Evolutionary conservation across 1,140 invertebrate genomes (phyloP).

Genomic region (Aphidius gifuensis): DNA sequence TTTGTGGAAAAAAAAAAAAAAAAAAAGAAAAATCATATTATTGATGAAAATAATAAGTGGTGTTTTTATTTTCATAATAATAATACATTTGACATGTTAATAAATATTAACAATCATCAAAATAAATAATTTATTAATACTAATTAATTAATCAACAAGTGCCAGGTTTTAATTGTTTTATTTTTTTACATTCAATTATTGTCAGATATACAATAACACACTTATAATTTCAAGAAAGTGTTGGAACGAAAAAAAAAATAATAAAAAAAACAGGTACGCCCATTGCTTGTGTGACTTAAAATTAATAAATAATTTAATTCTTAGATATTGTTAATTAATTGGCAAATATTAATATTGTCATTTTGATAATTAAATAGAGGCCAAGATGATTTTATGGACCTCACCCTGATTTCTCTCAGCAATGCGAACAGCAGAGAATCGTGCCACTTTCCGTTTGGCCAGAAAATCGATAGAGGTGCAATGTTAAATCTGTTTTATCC

Average conservation of each 20-base stretch:
- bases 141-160: too few species aligned
- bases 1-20: neutral
- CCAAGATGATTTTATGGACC: neutral
- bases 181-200: too few species aligned
- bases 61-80: too few species aligned
- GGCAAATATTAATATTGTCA: neutral
- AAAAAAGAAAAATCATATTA: neutral
- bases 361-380: neutral
- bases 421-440: slow-evolving; percentile 22
- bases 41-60: neutral
- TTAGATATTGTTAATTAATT: neutral
- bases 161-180: too few species aligned
- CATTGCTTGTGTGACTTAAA: slow-evolving; percentile 19
- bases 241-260: too few species aligned
- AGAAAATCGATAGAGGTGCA: slow-evolving; percentile 33
- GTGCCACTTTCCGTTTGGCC: slow-evolving; percentile 33
- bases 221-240: too few species aligned
- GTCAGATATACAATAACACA: too few species aligned
- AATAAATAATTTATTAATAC: too few species aligned
- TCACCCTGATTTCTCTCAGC: slow-evolving; percentile 21
- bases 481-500: slow-evolving; percentile 1
- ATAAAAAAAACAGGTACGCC: slow-evolving; percentile 25
- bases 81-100: too few species aligned
- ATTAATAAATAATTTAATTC: slow-evolving; percentile 2
- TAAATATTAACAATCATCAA: too few species aligned